Conservation (phyloP, 2,888 invertebrate species). For the Athetis lepigone region DNA sequence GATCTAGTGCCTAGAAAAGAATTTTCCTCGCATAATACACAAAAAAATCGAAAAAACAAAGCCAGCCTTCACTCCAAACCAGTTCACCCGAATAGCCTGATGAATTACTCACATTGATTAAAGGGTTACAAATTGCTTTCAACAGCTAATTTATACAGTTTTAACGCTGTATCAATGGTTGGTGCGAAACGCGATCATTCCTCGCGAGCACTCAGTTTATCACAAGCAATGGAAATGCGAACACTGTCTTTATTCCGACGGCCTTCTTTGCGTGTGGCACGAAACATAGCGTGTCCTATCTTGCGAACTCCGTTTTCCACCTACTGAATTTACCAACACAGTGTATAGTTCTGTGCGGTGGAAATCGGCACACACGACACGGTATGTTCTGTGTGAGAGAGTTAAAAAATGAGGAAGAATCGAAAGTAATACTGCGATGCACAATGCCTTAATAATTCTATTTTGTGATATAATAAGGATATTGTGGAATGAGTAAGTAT, state of each 20-base stretch:
- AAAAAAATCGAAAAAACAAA: background rate
- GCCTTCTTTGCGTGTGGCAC: slow-evolving; percentile 76
- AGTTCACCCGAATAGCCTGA: slow-evolving; percentile 15
- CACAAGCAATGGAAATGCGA: slow-evolving; percentile 66
- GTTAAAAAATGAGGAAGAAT: slow-evolving; percentile 54
- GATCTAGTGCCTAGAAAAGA: no score
- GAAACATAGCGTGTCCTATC: slow-evolving; percentile 73
- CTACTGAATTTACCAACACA: slow-evolving; percentile 24
- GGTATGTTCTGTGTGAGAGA: slow-evolving; percentile 18
- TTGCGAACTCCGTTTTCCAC: slow-evolving; percentile 49
- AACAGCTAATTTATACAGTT: slow-evolving; percentile 66
- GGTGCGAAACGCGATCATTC: slow-evolving; percentile 67
- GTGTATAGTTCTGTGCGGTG: slow-evolving; percentile 8
- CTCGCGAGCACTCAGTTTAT: slow-evolving; percentile 71
- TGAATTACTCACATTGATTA: slow-evolving; percentile 52
- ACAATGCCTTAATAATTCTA: slow-evolving; percentile 59
- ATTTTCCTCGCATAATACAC: no score
- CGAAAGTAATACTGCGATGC: slow-evolving; percentile 60
- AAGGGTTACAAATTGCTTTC: slow-evolving; percentile 63
- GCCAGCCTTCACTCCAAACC: background rate
- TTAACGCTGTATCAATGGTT: slow-evolving; percentile 66
- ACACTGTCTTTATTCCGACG: slow-evolving; percentile 72
- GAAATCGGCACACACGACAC: slow-evolving; percentile 27
- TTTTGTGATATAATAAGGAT: slow-evolving; percentile 54
- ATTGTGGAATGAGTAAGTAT: slow-evolving; percentile 32